A percentile compares a stretch with the other conserved stretches of the same genome.
Conservation (phyloP, 2,113 vertebrate genomes). For the Danionella cerebrum region DNA sequence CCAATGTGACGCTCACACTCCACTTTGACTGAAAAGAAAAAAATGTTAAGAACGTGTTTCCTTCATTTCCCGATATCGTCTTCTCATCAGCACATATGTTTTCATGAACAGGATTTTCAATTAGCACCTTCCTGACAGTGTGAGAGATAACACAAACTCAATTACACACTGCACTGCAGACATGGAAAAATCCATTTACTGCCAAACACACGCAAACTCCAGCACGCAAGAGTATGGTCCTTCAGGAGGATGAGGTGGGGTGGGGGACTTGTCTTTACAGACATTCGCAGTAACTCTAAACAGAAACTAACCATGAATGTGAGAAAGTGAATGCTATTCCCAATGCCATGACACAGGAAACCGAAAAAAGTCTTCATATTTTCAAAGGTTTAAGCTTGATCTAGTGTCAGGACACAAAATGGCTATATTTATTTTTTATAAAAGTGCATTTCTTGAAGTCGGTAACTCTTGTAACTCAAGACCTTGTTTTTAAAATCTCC, state of each 20-base stretch:
- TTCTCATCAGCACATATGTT: background rate
- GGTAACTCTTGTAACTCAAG: no score
- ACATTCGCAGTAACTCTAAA: background rate
- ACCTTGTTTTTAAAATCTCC: no score
- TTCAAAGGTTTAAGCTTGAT: no score
- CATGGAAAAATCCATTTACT: constrained; percentile 36
- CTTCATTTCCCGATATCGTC: background rate
- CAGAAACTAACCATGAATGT: background rate
- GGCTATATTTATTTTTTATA: no score
- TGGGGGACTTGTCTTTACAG: background rate
- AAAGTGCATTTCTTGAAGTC: no score
- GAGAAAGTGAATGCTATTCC: background rate
- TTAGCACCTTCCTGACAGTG: constrained; percentile 32
- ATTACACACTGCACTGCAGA: constrained; percentile 34
- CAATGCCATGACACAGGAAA: no score
- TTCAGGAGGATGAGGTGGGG: no score
- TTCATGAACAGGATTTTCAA: constrained; percentile 39
- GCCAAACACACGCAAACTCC: background rate
- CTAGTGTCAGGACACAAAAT: no score
- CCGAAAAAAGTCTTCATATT: no score
- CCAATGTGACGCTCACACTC: background rate
- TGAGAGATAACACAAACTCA: constrained; percentile 41
- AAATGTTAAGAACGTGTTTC: background rate
- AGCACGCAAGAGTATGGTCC: background rate
- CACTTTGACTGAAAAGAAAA: background rate